Conservation (phyloP, 2,888 invertebrate species). For the Camptogramma bilineatum region DNA sequence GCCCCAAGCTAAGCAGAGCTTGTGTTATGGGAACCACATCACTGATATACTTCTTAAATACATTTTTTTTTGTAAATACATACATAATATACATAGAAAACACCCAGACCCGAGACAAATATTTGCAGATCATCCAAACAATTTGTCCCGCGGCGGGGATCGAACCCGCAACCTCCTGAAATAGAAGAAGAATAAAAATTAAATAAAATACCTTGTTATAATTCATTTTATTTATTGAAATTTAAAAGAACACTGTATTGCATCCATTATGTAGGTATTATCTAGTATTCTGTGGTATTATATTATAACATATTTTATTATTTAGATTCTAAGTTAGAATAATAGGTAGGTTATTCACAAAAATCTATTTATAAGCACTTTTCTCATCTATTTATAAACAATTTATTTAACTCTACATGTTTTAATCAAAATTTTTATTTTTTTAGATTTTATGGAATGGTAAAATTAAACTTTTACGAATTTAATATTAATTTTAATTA, state of each 20-base stretch:
- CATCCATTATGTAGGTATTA: too few species aligned
- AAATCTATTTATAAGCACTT: not conserved
- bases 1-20: too few species aligned
- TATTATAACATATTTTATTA: not conserved
- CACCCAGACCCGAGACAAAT: too few species aligned
- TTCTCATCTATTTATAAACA: not conserved
- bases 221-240: constrained; percentile 28
- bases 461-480: not conserved
- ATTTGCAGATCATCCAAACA: too few species aligned
- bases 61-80: too few species aligned
- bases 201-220: constrained; percentile 1
- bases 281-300: too few species aligned
- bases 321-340: too few species aligned
- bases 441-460: constrained; percentile 18
- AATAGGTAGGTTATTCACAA: constrained; percentile 9
- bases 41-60: too few species aligned
- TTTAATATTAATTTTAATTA: not conserved
- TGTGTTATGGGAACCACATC: too few species aligned
- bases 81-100: too few species aligned
- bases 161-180: too few species aligned
- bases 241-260: constrained; percentile 21
- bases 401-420: not conserved
- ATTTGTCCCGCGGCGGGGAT: too few species aligned
- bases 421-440: not conserved
- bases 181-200: not conserved